Base-by-base conservation (phyloP, 1,140 invertebrate genomes). In the Daktulosphaira vitifoliae region DNA sequence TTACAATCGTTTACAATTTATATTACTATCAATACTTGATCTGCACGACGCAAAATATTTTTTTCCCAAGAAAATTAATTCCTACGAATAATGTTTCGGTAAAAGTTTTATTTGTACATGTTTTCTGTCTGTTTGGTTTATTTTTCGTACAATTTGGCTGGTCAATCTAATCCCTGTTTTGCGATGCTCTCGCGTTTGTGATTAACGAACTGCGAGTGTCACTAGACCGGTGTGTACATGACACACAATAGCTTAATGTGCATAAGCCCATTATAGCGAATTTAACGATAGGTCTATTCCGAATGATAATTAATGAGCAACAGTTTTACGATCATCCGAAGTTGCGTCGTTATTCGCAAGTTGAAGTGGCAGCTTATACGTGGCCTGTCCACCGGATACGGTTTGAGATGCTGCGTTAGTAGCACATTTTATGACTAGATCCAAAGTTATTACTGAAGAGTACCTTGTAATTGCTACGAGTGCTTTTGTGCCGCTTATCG, bases 401-500 rank as follows among this genome's bases (percentile, higher is more conserved):
- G 53, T 56, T n/a, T 23, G 42, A 59, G 54, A 59, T 38, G 54
- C 1, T 18, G 23, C 38, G 56, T n/a, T n/a, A n/a, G n/a, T n/a
- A n/a, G n/a, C n/a, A n/a, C n/a, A 2, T 62, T 59, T 59, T 59
- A 59, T 16, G 53, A 44, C 9, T 37, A 26, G 33, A 39, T 29
- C 54, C 39, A 38, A n/a, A 26, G 26, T 5, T 16, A 26, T 33
- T 44, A 59, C 29, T 11, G 42, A 6, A 23, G 23, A 62, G 42
- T 39, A 62, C 56, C 56, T 62, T 62, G 56, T 62, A 62, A 62
- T 62, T 62, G 56, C 15, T 20, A 39, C 46, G 20, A 62, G 56
- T 62, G 56, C 56, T 62, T 62, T 62, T 62, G 56, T 62, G 42
- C 18, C 54, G 23, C 38, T 59, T 59, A 59, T 62, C 56, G 42